Conservation (phyloP, 2,797 vertebrate genomes). For the Podargus strigoides region DNA sequence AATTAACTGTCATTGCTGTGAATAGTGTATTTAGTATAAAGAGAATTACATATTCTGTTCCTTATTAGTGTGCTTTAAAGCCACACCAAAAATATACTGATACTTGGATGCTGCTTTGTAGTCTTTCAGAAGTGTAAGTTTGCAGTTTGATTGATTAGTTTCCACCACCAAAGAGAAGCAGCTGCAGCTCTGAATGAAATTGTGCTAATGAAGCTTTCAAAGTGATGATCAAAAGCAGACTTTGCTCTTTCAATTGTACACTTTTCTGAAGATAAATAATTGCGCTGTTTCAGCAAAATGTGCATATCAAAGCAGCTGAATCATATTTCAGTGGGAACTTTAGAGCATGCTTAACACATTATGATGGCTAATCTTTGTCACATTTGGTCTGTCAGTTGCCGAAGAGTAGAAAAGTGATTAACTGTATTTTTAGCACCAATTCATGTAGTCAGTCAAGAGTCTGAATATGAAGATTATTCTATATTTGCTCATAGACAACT, state of each 20-base stretch:
- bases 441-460: slow-evolving; percentile 10
- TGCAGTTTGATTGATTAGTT: slow-evolving; percentile 63
- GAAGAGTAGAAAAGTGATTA: slow-evolving; percentile 50
- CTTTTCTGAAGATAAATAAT: slow-evolving; percentile 66
- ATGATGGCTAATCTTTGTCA: slow-evolving; percentile 34
- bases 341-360: slow-evolving; percentile 13
- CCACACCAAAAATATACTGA: slow-evolving; percentile 53
- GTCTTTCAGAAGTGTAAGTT: slow-evolving; percentile 53
- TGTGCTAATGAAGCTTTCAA: slow-evolving; percentile 71
- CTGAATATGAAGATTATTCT: slow-evolving; percentile 19
- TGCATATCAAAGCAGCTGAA: slow-evolving; percentile 65
- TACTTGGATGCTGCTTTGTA: slow-evolving; percentile 60
- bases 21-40: slow-evolving; percentile 48
- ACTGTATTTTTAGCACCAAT: slow-evolving; percentile 43
- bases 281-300: slow-evolving; percentile 64
- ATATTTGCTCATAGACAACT: slow-evolving; percentile 17
- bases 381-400: slow-evolving; percentile 33
- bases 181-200: slow-evolving; percentile 65
- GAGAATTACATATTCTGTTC: slow-evolving; percentile 42
- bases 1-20: slow-evolving; percentile 60
- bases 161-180: slow-evolving; percentile 55
- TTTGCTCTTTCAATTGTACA: slow-evolving; percentile 65
- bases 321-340: slow-evolving; percentile 51
- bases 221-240: slow-evolving; percentile 69
- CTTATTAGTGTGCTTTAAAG: slow-evolving; percentile 57